These are phyloP conservation scores for Gastrophysa polygoni DNA, from an alignment of 2,888 invertebrate genomes.

Conservation along the genomic window DNA sequence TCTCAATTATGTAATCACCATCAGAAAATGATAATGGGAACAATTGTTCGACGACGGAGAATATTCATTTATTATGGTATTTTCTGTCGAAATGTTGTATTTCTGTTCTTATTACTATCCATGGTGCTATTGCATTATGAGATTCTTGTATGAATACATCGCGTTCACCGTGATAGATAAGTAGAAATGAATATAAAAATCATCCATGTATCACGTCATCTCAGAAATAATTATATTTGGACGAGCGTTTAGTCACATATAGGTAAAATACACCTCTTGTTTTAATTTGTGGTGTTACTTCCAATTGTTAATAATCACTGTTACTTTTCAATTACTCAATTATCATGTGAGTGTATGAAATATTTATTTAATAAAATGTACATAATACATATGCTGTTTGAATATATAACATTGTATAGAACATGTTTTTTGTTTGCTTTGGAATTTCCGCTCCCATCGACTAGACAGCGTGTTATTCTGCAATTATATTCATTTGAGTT, in stretches of 20 bases:
- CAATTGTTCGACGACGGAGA: too few relatives aligned
- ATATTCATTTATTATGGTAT: too few relatives aligned
- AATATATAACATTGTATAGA: not conserved
- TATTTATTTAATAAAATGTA: conserved; percentile 56
- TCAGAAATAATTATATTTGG: conserved; percentile 39
- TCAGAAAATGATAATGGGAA: too few relatives aligned
- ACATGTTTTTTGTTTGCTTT: not conserved
- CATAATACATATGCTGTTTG: conserved; percentile 30
- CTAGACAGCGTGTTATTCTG: too few relatives aligned
- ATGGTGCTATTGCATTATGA: not conserved
- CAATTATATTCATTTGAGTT: too few relatives aligned
- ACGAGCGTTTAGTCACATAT: conserved; percentile 35
- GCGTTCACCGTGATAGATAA: conserved; percentile 16
- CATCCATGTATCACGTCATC: conserved; percentile 51
- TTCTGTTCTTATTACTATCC: too few relatives aligned
- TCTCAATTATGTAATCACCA: too few relatives aligned
- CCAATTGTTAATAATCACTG: conserved; percentile 37
- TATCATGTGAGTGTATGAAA: conserved; percentile 54
- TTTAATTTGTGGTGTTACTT: conserved; percentile 28
- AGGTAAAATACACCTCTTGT: conserved; percentile 17
- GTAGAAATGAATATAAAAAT: conserved; percentile 32
- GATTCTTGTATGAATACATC: not conserved
- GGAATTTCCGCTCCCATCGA: too few relatives aligned
- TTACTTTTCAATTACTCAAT: conserved; percentile 46
- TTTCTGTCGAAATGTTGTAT: too few relatives aligned